Evolutionary conservation across 1,140 invertebrate species (phyloP).

Genomic region (Potamilus streckersoni): DNA sequence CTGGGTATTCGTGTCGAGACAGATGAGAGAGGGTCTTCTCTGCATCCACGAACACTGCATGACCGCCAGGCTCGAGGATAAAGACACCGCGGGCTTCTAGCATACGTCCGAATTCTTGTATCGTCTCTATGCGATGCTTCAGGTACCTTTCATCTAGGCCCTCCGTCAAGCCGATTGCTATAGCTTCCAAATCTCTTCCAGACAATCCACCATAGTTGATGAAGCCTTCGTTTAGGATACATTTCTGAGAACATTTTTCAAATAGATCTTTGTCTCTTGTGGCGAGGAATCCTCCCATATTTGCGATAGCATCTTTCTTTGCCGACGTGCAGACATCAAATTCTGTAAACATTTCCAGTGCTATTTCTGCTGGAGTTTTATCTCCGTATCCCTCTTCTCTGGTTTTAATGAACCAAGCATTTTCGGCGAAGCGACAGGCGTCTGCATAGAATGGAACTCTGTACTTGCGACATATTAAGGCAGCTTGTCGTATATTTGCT

Average conservation of each 20-base stretch:
- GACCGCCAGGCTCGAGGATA: conserved; percentile 2
- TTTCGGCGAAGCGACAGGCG: conserved; percentile 5
- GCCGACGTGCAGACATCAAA: conserved; percentile 14
- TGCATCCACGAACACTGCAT: conserved; percentile 12
- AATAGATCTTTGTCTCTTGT: conserved; percentile 8
- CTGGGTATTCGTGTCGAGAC: no score
- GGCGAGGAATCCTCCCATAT: conserved; percentile 28
- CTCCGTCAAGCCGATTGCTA: conserved; percentile 25
- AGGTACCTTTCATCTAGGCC: conserved; percentile 28
- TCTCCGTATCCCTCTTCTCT: conserved; percentile 12
- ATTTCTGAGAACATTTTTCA: not conserved
- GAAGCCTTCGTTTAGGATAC: conserved; percentile 24
- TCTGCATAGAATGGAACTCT: conserved; percentile 1
- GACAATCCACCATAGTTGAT: conserved; percentile 27
- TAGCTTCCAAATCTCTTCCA: conserved; percentile 28
- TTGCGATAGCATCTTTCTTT: conserved; percentile 31
- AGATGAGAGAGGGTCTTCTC: not conserved
- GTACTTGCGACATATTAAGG: not conserved
- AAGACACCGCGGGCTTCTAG: not conserved
- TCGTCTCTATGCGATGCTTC: conserved; percentile 2
- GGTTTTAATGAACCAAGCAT: conserved; percentile 24
- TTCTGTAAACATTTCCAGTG: conserved; percentile 18
- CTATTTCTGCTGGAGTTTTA: conserved; percentile 14
- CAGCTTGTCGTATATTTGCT: conserved; percentile 1
- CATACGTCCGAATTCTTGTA: conserved; percentile 11